Evolutionary conservation across 2,797 vertebrate genomes (phyloP).

Genomic region (Melanotaenia nigrans): DNA sequence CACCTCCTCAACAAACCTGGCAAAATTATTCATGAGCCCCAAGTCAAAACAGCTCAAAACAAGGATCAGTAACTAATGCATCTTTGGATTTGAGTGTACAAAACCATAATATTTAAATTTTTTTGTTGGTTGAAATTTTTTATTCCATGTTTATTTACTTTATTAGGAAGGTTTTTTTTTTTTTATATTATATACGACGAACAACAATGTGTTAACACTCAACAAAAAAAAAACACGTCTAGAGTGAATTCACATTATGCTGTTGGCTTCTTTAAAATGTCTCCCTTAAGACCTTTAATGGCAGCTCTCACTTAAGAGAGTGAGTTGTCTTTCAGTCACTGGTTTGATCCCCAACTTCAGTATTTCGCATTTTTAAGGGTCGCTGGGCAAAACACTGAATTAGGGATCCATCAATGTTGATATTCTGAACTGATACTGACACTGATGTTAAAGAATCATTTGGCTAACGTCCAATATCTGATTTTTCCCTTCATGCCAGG

Average conservation of each 20-base stretch:
- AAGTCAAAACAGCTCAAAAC: conserved; percentile 48
- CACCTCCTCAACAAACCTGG: conserved; percentile 48
- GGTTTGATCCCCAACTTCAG: neutral
- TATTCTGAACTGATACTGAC: too few relatives aligned
- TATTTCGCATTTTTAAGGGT: too few relatives aligned
- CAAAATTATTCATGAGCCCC: conserved; percentile 35
- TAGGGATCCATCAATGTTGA: too few relatives aligned
- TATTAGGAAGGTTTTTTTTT: too few relatives aligned
- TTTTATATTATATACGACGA: too few relatives aligned
- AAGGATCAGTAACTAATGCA: conserved; percentile 18
- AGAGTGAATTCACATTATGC: neutral
- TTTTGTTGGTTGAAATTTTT: too few relatives aligned
- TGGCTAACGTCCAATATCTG: too few relatives aligned
- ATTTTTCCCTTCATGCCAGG: too few relatives aligned
- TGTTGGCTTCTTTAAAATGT: neutral
- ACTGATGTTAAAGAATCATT: too few relatives aligned
- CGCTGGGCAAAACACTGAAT: too few relatives aligned
- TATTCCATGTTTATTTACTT: too few relatives aligned
- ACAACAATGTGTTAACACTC: neutral
- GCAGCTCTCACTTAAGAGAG: neutral
- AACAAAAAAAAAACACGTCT: too few relatives aligned
- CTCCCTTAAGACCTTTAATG: neutral
- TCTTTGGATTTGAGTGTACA: neutral
- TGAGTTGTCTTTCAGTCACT: neutral
- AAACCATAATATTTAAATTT: neutral